Evolutionary conservation across 2,888 invertebrate genomes (phyloP), one percentile per base, ranked within the genome.

Genomic region (Cancer borealis): DNA sequence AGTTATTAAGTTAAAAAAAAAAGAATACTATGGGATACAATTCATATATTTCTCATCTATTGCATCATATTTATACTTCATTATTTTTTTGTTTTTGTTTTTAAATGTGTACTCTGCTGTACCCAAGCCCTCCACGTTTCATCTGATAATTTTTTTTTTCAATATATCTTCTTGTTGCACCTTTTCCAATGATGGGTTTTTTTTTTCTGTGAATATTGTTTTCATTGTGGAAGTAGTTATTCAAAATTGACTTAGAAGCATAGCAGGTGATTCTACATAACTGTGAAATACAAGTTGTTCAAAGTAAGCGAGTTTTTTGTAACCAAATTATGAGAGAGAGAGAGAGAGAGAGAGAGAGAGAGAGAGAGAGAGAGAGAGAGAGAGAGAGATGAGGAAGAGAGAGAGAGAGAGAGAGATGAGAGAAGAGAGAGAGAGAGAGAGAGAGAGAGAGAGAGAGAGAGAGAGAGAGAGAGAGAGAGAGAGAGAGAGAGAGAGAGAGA

Each of bases 281-380:
- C 84, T 84, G 84, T 84, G 84, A 84, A 84, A 84, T 84, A 84
- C 84, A 84, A 84, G 39, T 84, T 84, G 84, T 84, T 84, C 84
- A 84, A 84, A 84, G 84, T 39, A 73, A 84, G n/a, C 84, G 12
- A 3, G 84, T 84, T 30, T 84, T 84, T 84, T 39, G 17, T 84
- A 39, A 39, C 30, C 84, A 84, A 17, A 84, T 39, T 4, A 73
- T 73, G 73, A 10, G 49, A 10, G 49, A 49, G 49, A 49, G 49
- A 54, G 54, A 54, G 54, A 54, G 54, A 54, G 54, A 54, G 54
- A 54, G 54, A 49, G 49, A 49, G 49, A 49, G 49, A 49, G 49
- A 49, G 49, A 49, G 49, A 49, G 49, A 49, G 49, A 49, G 49
- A 49, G 49, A 49, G 49, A 49, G 49, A 49, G 49, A 49, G 49